Evolutionary conservation across 2,113 vertebrate species (phyloP).

Genomic region (Triplophysa tibetana): DNA sequence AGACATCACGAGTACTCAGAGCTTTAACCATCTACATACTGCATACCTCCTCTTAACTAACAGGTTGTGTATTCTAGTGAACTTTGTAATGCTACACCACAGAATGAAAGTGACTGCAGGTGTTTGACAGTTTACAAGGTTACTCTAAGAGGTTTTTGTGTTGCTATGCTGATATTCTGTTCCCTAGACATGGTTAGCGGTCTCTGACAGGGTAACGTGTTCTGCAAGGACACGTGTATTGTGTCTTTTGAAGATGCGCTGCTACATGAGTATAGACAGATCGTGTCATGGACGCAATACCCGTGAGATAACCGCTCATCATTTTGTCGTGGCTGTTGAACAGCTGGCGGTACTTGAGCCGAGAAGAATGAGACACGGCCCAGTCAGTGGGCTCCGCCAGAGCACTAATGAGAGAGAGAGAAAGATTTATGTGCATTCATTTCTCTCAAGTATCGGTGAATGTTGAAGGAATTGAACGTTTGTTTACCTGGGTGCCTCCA

Average conservation of each 20-base stretch:
- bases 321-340: slow-evolving; percentile 99
- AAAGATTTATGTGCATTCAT: background rate
- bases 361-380: slow-evolving; percentile 94
- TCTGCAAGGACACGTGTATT: too few relatives aligned
- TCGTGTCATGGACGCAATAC: slow-evolving; percentile 66
- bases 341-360: slow-evolving; percentile 95
- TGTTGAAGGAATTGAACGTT: background rate
- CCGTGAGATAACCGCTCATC: slow-evolving; percentile 97
- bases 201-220: too few relatives aligned
- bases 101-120: too few relatives aligned
- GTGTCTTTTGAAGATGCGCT: too few relatives aligned
- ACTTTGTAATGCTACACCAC: too few relatives aligned
- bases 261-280: background rate
- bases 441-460: background rate
- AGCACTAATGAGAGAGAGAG: slow-evolving; percentile 59
- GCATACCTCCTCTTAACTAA: too few relatives aligned
- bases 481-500: slow-evolving; percentile 84
- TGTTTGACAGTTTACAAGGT: too few relatives aligned
- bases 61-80: too few relatives aligned
- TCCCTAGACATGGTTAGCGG: too few relatives aligned
- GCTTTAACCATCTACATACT: too few relatives aligned
- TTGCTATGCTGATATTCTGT: too few relatives aligned
- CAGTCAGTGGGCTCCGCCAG: slow-evolving; percentile 78
- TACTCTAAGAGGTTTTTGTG: too few relatives aligned
- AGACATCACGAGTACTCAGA: background rate